Percentiles rank a stretch among this genome's conserved stretches.
Evolutionary conservation across 1,140 invertebrate species (phyloP).

Genomic region (Tetramorium simillimum): DNA sequence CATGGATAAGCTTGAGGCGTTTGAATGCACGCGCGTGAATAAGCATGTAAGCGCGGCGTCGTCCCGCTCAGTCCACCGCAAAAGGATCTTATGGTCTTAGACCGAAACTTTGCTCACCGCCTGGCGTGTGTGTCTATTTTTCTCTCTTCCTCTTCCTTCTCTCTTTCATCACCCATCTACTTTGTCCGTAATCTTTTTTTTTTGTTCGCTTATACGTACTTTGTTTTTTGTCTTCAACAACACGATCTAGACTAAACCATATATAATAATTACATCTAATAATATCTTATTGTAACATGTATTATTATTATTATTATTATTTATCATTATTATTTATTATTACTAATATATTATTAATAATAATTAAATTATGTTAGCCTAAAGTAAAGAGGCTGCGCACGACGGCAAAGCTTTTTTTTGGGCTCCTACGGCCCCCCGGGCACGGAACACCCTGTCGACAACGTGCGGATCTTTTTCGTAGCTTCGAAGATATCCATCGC

Average conservation of each 20-base stretch:
- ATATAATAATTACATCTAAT: conserved; percentile 86
- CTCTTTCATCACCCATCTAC: not conserved
- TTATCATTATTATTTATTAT: conserved; percentile 80
- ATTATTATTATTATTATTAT: conserved; percentile 82
- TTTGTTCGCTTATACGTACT: conserved; percentile 81
- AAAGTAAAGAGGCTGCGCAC: conserved; percentile 85
- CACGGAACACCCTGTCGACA: conserved; percentile 84
- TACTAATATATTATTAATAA: conserved; percentile 83
- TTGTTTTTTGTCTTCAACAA: conserved; percentile 84
- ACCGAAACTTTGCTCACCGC: conserved; percentile 77
- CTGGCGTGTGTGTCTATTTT: conserved; percentile 15
- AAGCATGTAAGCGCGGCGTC: conserved; percentile 11
- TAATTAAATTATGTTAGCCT: conserved; percentile 86
- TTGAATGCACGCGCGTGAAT: not conserved
- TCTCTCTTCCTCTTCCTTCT: not conserved
- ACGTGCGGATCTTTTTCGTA: conserved; percentile 72
- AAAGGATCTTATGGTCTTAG: conserved; percentile 77
- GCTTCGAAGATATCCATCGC: conserved; percentile 32
- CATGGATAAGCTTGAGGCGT: not conserved
- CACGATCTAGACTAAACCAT: conserved; percentile 86
- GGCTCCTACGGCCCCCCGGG: conserved; percentile 82
- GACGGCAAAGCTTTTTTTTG: conserved; percentile 84
- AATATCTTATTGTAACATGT: conserved; percentile 86
- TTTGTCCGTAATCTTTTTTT: conserved; percentile 66
- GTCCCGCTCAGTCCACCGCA: conserved; percentile 80